A percentile compares a stretch with the other conserved stretches of the same genome.
Conservation (phyloP, 2,888 invertebrate species). For the Stenichneumon culpator region DNA sequence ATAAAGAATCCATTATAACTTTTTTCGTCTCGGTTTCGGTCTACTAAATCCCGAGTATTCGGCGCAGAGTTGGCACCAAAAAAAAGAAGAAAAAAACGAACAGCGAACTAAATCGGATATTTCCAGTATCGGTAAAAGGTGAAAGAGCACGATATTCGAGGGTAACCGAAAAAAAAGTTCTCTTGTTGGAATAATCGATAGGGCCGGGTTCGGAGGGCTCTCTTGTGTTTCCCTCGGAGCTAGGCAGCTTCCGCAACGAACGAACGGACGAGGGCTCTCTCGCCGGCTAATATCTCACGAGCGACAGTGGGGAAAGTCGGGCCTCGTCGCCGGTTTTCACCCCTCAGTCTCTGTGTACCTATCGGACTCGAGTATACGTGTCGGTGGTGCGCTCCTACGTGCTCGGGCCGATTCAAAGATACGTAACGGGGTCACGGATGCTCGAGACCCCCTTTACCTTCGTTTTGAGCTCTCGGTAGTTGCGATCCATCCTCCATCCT, state of each 20-base stretch:
- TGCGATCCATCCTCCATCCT: conserved; percentile 19
- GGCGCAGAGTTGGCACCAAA: no score
- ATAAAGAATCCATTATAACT: no score
- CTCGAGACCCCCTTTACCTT: conserved; percentile 65
- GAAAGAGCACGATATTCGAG: conserved; percentile 24
- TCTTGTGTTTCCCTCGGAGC: conserved; percentile 34
- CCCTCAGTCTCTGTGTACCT: conserved; percentile 46
- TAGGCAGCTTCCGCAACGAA: conserved; percentile 31
- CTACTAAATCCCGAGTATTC: no score
- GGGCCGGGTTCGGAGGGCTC: conserved; percentile 20
- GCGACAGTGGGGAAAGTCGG: conserved; percentile 17
- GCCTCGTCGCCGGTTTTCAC: conserved; percentile 26
- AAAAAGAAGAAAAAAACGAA: not conserved
- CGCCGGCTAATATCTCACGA: conserved; percentile 31
- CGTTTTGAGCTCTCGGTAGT: conserved; percentile 42
- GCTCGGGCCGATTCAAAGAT: conserved; percentile 71
- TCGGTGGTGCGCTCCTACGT: conserved; percentile 25
- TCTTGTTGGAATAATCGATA: conserved; percentile 30
- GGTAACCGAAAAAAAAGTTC: conserved; percentile 29
- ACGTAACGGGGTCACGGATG: conserved; percentile 73
- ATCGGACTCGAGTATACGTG: conserved; percentile 47
- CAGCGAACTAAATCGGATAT: not conserved
- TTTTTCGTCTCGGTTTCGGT: no score
- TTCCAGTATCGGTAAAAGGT: conserved; percentile 11
- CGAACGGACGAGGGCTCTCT: conserved; percentile 16